Percentiles rank a stretch among this genome's conserved stretches.
Evolutionary conservation across 2,797 vertebrate genomes (phyloP).

Genomic region (Limosa lapponica): DNA sequence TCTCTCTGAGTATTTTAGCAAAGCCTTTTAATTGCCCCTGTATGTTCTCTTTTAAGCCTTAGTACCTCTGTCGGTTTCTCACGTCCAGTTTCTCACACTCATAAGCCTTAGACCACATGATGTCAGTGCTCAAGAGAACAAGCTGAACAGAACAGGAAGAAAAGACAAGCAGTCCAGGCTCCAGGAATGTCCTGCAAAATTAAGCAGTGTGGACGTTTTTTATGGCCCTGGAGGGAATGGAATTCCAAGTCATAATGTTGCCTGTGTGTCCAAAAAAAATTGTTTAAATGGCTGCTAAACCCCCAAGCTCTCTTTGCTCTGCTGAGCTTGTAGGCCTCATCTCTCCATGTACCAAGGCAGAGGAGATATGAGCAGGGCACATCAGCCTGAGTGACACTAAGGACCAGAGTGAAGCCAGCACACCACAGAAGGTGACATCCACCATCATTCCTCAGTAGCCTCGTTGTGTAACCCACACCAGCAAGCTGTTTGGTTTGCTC

Average conservation of each 20-base stretch:
- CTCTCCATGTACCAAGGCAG: neutral
- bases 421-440: neutral
- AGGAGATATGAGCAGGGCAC: neutral
- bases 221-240: neutral
- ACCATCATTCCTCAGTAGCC: neutral
- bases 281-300: rapidly evolving
- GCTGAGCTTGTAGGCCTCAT: neutral
- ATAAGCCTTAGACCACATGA: neutral
- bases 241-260: neutral
- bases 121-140: neutral
- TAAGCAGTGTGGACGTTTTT: neutral
- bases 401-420: neutral
- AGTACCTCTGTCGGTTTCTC: no score
- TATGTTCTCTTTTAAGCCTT: neutral
- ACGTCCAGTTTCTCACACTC: neutral
- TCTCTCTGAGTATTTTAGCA: neutral
- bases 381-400: neutral
- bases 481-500: neutral
- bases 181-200: neutral
- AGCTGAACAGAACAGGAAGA: neutral
- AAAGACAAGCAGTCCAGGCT: neutral
- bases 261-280: neutral
- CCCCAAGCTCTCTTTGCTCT: neutral
- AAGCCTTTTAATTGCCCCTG: neutral
- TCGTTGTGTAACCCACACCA: rapidly evolving